These are phyloP conservation scores for Pipistrellus pipistrellus DNA, from an alignment of 2,797 vertebrate species.

Conservation along the genomic window DNA sequence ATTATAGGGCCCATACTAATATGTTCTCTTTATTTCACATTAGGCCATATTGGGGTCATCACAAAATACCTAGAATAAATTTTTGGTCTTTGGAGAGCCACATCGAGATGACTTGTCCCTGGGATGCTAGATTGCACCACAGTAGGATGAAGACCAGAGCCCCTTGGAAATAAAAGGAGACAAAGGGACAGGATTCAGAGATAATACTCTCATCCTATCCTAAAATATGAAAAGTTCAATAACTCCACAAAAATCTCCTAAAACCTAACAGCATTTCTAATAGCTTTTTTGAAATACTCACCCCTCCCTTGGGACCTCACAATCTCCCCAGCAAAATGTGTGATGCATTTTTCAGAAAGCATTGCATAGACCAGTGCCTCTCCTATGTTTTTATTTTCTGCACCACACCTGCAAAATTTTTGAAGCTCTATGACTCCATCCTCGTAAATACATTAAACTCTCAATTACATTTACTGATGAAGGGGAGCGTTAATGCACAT, in stretches of 20 bases:
- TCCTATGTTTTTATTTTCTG: conserved; percentile 59
- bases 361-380: conserved; percentile 41
- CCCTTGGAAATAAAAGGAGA: conserved; percentile 65
- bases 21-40: conserved; percentile 66
- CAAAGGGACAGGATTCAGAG: conserved; percentile 70
- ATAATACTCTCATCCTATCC: conserved; percentile 64
- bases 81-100: conserved; percentile 76
- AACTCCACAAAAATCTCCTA: conserved; percentile 65
- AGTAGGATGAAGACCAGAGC: conserved; percentile 52
- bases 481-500: neutral
- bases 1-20: conserved; percentile 34
- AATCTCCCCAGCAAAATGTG: conserved; percentile 46
- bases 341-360: conserved; percentile 62
- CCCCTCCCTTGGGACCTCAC: conserved; percentile 34
- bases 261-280: conserved; percentile 72
- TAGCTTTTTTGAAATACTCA: conserved; percentile 61
- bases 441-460: conserved; percentile 60
- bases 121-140: conserved; percentile 61
- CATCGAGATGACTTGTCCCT: conserved; percentile 74
- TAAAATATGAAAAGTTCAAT: conserved; percentile 79
- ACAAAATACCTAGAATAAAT: conserved; percentile 74
- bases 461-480: conserved; percentile 71
- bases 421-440: conserved; percentile 40
- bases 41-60: conserved; percentile 79
- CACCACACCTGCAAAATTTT: conserved; percentile 60